Base-by-base conservation (phyloP, 2,113 vertebrate genomes). In the Antennarius striatus region DNA sequence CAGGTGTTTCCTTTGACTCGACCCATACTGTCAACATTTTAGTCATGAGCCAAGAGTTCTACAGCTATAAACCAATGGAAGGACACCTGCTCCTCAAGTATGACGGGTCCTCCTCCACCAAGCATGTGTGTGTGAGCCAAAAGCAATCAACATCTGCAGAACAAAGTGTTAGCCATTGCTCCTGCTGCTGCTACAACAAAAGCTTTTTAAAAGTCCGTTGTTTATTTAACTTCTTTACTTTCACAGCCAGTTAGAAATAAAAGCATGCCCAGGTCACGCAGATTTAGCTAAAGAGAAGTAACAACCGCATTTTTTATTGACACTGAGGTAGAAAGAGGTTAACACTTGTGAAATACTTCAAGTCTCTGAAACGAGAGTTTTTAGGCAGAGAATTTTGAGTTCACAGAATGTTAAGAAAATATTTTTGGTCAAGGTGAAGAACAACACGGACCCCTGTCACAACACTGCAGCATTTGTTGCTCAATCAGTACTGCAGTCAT, bases 1-100 rank as follows among this genome's bases (percentile, higher is more conserved):
- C 81, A 83, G 80, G 83, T 84, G 86, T 83, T 88, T 80, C 73
- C 75, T 73, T 79, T 80, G 46, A 74, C 60, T 15, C 52, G 78
- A 78, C 68, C 68, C 67, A 61, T 57, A 68, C 83, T 82, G 73
- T 81, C 66, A 87, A 82, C 77, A 80, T 84, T 80, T 73, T 15
- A 72, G 61, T 70, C 84, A 65, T 55, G 52, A 77, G 69, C 58
- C 71, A 80, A 74, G 65, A 50, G 51, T 42, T 77, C 45, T 65
- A 29, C 17, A 57, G 68, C 64, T 56, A 73, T 76, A 72, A 77
- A 85, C 53, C 28, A 57, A 32, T 7, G 36, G 28, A 56, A 62
- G 3, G 56, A 70, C 48, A 68, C 39, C 17, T 0, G 0, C 62
- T 66, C 68, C 17, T 54, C 48, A 58, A 70, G 56, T 28, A 28